Conservation (phyloP, 1,140 invertebrate genomes). For the Dysdera silvatica region DNA sequence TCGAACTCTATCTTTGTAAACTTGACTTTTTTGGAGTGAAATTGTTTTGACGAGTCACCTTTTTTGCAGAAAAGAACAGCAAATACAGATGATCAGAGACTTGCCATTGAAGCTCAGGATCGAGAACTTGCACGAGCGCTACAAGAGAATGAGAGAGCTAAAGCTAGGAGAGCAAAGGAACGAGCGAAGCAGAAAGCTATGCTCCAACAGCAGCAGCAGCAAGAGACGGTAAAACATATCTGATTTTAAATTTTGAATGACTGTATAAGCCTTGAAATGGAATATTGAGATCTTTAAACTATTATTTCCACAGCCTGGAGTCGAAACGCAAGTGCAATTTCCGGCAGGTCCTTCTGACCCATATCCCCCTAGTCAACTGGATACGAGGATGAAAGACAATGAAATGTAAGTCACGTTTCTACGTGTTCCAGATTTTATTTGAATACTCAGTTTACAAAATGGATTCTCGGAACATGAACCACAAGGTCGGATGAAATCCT, state of each 20-base stretch:
- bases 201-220: conserved; percentile 33
- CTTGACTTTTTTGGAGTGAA: neutral
- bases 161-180: conserved; percentile 57
- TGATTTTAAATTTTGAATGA: neutral
- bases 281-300: no score
- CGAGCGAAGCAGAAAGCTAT: conserved; percentile 52
- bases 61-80: conserved; percentile 54
- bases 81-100: conserved; percentile 56
- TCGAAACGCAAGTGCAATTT: no score
- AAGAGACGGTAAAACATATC: neutral
- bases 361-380: no score
- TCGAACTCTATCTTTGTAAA: neutral
- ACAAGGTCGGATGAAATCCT: no score
- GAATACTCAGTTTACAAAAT: no score
- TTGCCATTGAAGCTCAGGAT: conserved; percentile 83
- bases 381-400: no score
- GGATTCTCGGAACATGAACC: no score
- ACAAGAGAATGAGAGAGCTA: conserved; percentile 72
- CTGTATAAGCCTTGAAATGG: no score
- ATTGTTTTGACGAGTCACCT: neutral
- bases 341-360: no score
- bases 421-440: no score
- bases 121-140: conserved; percentile 77
- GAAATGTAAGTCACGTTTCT: no score
- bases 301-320: no score